Evolutionary conservation across 2,113 vertebrate genomes (phyloP), one percentile per base, ranked within the genome.

Genomic region (Larimichthys crocea): DNA sequence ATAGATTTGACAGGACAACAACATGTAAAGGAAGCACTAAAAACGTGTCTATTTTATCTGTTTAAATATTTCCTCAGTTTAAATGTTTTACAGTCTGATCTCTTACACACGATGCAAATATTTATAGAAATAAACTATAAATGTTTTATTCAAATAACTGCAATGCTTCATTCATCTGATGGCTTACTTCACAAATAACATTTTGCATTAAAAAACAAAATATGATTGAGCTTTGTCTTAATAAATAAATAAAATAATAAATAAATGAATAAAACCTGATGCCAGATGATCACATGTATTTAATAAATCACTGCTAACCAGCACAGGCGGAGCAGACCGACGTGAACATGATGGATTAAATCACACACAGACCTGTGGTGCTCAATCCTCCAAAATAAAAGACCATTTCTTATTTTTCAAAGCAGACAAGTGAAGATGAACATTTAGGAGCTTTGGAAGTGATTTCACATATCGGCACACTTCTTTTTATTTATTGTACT

Each of bases 211-310:
- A 31, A 40, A 40, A 40, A 40, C 8, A 8, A 40, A 40, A 40
- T 40, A 40, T 31, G 4, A 31, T 24, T 40, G 35, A 40, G 35
- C 7, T 40, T 8, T 2, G 35, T 40, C 35, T 40, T 40, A 31
- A 31, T 6, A 31, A 31, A 31, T 5, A 40, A 40, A 40, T 26
- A 26, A 26, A 26, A 26, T 26, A 26, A 26, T 7, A 35, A 35
- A 42, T 48, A 2, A 49, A 66, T 24, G 15, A 53, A 14, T 31
- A 31, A 61, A 15, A 44, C 24, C 70, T 26, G 68, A 68, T 10
- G 9, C 69, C 60, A 46, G 31, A 40, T 46, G 55, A n/a, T 14
- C 70, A 82, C 35, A 50, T 86, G 82, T 64, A 35, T 83, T 48
- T 80, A 40, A 74, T 79, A 26, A 26, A 61, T 9, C 20, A n/a